These are phyloP conservation scores for Drosophila mojavensis DNA, from an alignment of 1,140 invertebrate species.

Conservation along the genomic window DNA sequence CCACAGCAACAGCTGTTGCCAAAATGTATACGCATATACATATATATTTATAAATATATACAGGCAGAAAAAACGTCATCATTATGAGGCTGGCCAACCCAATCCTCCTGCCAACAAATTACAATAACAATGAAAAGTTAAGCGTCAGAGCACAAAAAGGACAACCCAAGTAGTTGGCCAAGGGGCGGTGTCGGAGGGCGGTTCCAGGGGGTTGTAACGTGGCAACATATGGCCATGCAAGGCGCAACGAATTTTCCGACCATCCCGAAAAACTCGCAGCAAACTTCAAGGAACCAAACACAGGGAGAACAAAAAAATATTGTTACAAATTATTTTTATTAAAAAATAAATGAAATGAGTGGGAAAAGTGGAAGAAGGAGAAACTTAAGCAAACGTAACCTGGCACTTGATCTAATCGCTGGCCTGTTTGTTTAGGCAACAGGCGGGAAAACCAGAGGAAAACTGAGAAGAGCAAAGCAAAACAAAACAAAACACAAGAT, in stretches of 20 bases:
- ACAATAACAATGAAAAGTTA: constrained; percentile 82
- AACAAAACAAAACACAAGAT: constrained; percentile 54
- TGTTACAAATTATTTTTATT: constrained; percentile 49
- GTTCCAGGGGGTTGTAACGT: constrained; percentile 3
- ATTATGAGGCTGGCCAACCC: constrained; percentile 58
- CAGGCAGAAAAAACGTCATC: constrained; percentile 54
- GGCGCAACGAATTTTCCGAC: constrained; percentile 28
- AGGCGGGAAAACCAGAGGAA: constrained; percentile 7
- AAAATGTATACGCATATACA: constrained; percentile 5
- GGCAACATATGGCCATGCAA: constrained; percentile 70
- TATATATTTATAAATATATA: constrained; percentile 18
- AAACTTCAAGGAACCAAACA: constrained; percentile 70
- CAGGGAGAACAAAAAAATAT: constrained; percentile 15
- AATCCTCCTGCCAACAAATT: constrained; percentile 61
- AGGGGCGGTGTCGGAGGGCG: background rate
- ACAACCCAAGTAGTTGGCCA: constrained; percentile 59
- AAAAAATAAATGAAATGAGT: constrained; percentile 14
- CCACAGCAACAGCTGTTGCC: constrained; percentile 72
- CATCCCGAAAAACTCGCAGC: background rate
- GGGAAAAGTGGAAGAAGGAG: constrained; percentile 20
- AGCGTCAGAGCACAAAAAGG: constrained; percentile 74
- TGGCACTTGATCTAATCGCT: constrained; percentile 62
- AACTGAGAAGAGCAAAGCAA: constrained; percentile 23
- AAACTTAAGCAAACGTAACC: constrained; percentile 50
- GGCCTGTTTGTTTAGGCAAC: constrained; percentile 70